phyloP scores from a whole-genome alignment of 2,888 invertebrate genomes.

The Octodonta nipae region DNA sequence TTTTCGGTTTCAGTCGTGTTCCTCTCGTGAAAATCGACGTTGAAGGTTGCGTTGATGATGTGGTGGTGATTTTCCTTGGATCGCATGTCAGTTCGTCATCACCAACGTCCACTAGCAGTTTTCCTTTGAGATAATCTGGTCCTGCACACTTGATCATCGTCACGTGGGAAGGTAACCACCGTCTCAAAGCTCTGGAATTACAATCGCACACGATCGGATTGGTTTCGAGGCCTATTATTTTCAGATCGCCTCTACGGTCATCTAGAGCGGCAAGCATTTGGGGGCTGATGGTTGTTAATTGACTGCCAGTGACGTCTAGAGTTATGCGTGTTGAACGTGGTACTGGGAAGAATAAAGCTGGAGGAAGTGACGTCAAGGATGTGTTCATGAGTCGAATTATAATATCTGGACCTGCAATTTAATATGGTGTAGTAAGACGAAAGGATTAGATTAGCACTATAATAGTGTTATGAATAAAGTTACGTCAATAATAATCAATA shows the following conservation, averaged over 20 bases:
- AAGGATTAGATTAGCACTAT: background rate
- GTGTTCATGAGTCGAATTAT: constrained; percentile 68
- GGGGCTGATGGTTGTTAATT: constrained; percentile 59
- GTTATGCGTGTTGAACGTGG: constrained; percentile 71
- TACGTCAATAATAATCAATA: too few relatives aligned
- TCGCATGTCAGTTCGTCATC: constrained; percentile 76
- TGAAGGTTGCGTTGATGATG: constrained; percentile 19
- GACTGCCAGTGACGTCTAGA: constrained; percentile 67
- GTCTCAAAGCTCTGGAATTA: constrained; percentile 60
- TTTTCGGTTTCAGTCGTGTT: constrained; percentile 43
- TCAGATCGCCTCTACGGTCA: constrained; percentile 63
- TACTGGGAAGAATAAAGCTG: constrained; percentile 72
- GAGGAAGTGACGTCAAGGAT: constrained; percentile 62
- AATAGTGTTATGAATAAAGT: background rate
- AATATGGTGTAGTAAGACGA: background rate
- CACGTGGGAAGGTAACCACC: constrained; percentile 62
- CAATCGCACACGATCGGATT: constrained; percentile 82
- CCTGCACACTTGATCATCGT: constrained; percentile 46
- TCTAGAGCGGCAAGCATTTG: constrained; percentile 70
- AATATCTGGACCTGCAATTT: constrained; percentile 41
- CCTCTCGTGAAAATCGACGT: constrained; percentile 23
- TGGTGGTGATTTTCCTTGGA: constrained; percentile 40
- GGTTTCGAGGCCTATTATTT: constrained; percentile 57
- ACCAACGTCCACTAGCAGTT: constrained; percentile 58
- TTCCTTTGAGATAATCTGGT: constrained; percentile 57